A percentile compares a stretch with the other conserved stretches of the same genome.
Conservation (phyloP, 2,888 invertebrate species). For the Podotricha telesiphe region DNA sequence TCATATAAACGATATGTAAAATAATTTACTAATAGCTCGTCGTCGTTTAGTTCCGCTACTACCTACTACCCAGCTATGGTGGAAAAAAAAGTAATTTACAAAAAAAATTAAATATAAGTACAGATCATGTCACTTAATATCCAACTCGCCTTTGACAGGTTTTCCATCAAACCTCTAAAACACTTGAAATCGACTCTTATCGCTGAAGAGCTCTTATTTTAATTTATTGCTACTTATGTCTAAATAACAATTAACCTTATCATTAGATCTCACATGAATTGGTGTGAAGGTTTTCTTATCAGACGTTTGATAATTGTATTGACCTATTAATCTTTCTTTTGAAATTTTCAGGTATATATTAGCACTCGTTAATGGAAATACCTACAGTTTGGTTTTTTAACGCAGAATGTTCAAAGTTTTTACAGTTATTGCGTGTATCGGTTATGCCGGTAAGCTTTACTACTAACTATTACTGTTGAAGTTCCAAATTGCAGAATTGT, state of each 20-base stretch:
- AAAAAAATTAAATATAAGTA: neutral
- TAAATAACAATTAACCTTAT: slow-evolving; percentile 38
- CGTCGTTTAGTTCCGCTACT: too few species aligned
- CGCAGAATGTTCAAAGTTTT: slow-evolving; percentile 56
- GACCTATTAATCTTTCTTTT: slow-evolving; percentile 69
- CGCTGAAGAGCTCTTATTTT: neutral
- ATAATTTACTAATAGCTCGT: too few species aligned
- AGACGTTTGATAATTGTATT: slow-evolving; percentile 63
- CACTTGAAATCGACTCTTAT: neutral
- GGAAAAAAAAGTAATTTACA: too few species aligned
- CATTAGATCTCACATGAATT: slow-evolving; percentile 48
- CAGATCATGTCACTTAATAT: neutral
- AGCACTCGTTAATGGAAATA: slow-evolving; percentile 42
- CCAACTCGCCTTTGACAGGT: neutral
- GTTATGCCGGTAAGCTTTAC: slow-evolving; percentile 52
- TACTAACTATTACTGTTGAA: neutral
- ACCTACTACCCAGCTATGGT: too few species aligned
- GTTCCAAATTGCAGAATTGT: neutral
- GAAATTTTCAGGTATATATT: slow-evolving; percentile 67
- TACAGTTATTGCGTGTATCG: slow-evolving; percentile 50
- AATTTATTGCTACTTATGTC: neutral
- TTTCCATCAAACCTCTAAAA: neutral
- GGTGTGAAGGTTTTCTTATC: slow-evolving; percentile 73
- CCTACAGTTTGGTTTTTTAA: slow-evolving; percentile 45
- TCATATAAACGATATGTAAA: too few species aligned